phyloP scores from a whole-genome alignment of 2,113 vertebrate genomes.

The Dasyprocta punctata region DNA sequence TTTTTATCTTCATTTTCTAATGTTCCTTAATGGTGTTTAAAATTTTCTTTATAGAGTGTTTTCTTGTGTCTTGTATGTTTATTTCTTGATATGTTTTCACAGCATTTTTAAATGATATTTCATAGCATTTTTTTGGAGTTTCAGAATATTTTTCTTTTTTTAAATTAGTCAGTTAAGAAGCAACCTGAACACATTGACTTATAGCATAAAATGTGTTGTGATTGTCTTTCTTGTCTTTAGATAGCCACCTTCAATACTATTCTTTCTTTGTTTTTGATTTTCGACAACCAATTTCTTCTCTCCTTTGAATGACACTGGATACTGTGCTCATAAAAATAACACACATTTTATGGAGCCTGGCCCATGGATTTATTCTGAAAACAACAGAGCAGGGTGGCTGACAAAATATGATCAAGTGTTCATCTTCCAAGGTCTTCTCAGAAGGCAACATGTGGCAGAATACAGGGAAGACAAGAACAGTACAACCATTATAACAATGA shows the following conservation, averaged over 20 bases:
- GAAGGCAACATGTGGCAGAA: neutral
- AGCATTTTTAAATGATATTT: neutral
- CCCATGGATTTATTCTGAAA: neutral
- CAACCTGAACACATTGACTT: neutral
- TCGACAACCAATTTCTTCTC: neutral
- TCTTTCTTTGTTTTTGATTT: neutral
- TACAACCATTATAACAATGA: neutral
- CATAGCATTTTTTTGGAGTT: neutral
- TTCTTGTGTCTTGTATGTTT: neutral
- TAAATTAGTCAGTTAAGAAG: neutral
- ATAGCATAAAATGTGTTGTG: neutral
- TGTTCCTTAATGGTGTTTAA: neutral
- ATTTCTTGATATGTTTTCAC: neutral
- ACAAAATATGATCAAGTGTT: neutral
- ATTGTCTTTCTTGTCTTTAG: neutral
- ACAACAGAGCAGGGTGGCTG: neutral
- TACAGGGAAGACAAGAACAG: neutral
- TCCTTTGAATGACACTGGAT: neutral
- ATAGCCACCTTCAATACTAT: neutral
- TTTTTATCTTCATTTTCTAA: neutral
- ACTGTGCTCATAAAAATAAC: neutral
- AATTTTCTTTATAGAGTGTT: neutral
- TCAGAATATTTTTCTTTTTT: neutral
- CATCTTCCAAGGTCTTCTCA: neutral
- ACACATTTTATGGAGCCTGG: neutral